Evolutionary conservation across 2,888 invertebrate genomes (phyloP), one percentile per base, ranked within the genome.

Genomic region (Opisthograptis luteolata): DNA sequence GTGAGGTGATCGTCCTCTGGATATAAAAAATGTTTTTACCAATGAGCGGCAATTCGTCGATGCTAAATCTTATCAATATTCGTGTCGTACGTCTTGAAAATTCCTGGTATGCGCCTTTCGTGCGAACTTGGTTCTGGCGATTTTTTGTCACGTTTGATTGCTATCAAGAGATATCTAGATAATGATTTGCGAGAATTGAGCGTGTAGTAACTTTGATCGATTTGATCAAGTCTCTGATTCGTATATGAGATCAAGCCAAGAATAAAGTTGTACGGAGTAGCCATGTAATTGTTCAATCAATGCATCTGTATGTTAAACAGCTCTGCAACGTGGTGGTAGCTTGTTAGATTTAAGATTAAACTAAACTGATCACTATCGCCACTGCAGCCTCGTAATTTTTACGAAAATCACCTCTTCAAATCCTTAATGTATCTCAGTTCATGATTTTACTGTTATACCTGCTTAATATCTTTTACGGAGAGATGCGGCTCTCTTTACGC

Each of bases 111-210:
- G n/a, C 46, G 59, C 50, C 45, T 46, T 56, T 57, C 59, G 64
- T 62, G 66, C 59, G 63, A 66, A 71, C 61, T 68, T 55, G 62
- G 62, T 64, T 62, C 63, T 70, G 53, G 67, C 64, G 50, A 64
- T 73, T 75, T 75, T 75, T 71, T 70, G 68, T 68, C 65, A 71
- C 66, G 64, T 65, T 47, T 60, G 64, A 68, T 73, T 58, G 60
- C 56, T 71, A 73, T 74, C 76, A 44, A 45, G 42, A 40, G 28
- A 35, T 45, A 45, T 40, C 49, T 54, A 62, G 66, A 68, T 71
- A 68, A 62, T 62, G 64, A 64, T 63, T 69, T 65, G 55, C 44
- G 40, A 52, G 49, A 55, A 54, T 48, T 56, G 55, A 60, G 64
- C 57, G 63, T 49, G 49, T 55, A 51, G 47, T 46, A 67, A 62